Evolutionary conservation across 35 echinoderm and acorn worm species (phyloP), one percentile per base, ranked within the genome.

Genomic region (Apostichopus californicus): DNA sequence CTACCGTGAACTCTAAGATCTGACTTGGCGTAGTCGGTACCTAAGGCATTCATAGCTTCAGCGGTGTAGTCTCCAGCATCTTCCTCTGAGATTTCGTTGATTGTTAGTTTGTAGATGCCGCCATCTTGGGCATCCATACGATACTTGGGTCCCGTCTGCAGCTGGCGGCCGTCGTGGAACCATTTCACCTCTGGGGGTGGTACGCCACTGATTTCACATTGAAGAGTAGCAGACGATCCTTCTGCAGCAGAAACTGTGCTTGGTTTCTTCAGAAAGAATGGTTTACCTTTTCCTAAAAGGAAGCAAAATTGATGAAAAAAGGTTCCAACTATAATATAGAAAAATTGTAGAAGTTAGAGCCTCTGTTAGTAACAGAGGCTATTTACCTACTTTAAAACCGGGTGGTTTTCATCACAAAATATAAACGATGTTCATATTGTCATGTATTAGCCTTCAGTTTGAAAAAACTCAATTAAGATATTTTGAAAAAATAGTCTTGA

Each of bases 161-260:
- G 87, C 79, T 99, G 93, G 8, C 97, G 93, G 11, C 97, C 97
- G 12, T 90, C 86, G 65, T 92, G 97, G 90, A 95, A 99, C 97
- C 97, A 99, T 54, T 86, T 93, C 55, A 96, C 89, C 56, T 95
- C 93, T 28, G 97, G 97, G 60, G 89, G 77, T 5, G 97, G 97
- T n/a, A 94, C 93, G 9, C 97, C 97, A n/a, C 86, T 93, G 18
- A 99, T 87, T 88, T 99, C 95, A 64, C 95, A 96, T 17, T 94
- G 83, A 2, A 99, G 77, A 4, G 92, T 88, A 23, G 65, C 92
- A 5, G 90, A 78, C 11, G 90, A 92, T 79, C 97, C 97, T 75
- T 94, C 81, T 14, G 93, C 93, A 17, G 94, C 93, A 24, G 87
- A 83, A 81, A 93, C 92, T 24, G 83, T 86, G 14, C 93, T 54